Base-by-base conservation (phyloP, 2,888 invertebrate genomes). In the Harmothoe impar region DNA sequence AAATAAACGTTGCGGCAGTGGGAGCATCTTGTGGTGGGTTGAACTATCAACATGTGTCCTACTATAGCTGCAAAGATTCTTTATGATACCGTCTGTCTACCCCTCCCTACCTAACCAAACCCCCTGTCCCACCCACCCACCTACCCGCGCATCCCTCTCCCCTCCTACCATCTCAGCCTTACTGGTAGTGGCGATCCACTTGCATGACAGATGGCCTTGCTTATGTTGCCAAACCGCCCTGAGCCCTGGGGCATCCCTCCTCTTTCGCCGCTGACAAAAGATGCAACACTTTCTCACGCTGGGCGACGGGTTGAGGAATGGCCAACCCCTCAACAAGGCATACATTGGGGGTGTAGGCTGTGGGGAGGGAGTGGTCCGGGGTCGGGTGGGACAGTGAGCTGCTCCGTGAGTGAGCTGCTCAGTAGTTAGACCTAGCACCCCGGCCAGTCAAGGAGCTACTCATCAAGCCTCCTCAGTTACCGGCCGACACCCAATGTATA, bases 201-300 rank as follows among this genome's bases (percentile, higher is more conserved):
- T 20, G 17, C 35, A 20, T 81, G 81, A 81, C 81, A 35, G 81
- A 81, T 81, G 81, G 43, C 43, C 10, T 33, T 43, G 81, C 81
- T 81, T 81, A 81, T 81, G 81, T 33, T 81, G 81, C 81, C 81
- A 43, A 43, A 35, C 81, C 81, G 7, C 81, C 33, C 35, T 25
- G 5, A 81, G 35, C 81, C 81, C 23, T 35, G 7, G 35, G 81
- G 35, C 43, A 35, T 81, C 43, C 35, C 81, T 33, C 81, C 81
- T 81, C 81, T 25, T 25, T 81, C 81, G 43, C 81, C 81, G 81
- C 5, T 25, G 43, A 81, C 81, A 81, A 81, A 81, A 81, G 81
- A 81, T 43, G 81, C 81, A 81, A 81, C 81, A 81, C 81, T 81
- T 81, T 81, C 81, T 25, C 33, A 17, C 43, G n/a, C 35, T n/a